Evolutionary conservation across 2,888 invertebrate genomes (phyloP), one percentile per base, ranked within the genome.

Genomic region (Pyralis farinalis): DNA sequence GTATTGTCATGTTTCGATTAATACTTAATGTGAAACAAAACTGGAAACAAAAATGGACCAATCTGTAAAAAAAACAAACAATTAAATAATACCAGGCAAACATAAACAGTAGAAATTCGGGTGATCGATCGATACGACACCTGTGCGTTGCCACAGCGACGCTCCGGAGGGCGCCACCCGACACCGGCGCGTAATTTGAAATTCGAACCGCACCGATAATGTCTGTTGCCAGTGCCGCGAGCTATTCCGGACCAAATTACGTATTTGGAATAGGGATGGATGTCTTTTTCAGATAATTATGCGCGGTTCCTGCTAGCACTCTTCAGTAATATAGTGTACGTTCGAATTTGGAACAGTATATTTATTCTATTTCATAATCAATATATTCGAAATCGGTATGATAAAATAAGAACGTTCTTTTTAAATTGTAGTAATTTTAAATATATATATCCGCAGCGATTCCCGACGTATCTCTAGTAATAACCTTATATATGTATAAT

Each of bases 101-200:
- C 65, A 73, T 61, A 66, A 60, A 52, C 53, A 51, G 43, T 49
- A 58, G 56, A 71, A 50, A 41, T 45, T 43, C 37, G 40, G 31
- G 36, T 44, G 79, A 86, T 87, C 86, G 74, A 86, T 86, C 86
- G 74, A 86, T 86, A 75, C 73, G 67, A 78, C 84, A 87, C 86
- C 87, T 87, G 87, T 77, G 69, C 73, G 86, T 85, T 76, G 70
- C 82, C 67, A 72, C 66, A 63, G 80, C 82, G 69, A 86, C 84
- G 61, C 53, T 49, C 58, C 64, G 71, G 76, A 78, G 85, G 84
- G 86, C 78, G 85, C 78, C 67, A 87, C 54, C 78, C 80, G 87
- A 87, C 82, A 83, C 87, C 79, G 54, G 65, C 76, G 80, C 86
- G 86, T 84, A 86, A 88, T 87, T 88, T 87, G 87, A 85, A 85